A percentile compares a stretch with the other conserved stretches of the same genome.
These are phyloP conservation scores for Leptocoma aspasia DNA, from an alignment of 2,113 vertebrate genomes.

Conservation along the genomic window DNA sequence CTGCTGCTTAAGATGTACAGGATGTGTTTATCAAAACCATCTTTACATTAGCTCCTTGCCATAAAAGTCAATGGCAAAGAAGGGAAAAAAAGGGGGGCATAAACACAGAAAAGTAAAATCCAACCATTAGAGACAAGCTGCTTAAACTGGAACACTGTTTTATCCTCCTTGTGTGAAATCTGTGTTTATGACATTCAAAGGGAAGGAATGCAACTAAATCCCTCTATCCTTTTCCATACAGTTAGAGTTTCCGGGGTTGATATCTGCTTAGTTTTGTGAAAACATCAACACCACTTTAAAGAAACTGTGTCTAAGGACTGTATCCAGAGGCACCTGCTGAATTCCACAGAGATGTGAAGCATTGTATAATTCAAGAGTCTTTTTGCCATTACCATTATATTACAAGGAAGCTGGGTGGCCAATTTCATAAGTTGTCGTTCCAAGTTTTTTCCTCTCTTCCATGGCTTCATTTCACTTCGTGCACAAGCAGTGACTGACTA, in stretches of 20 bases:
- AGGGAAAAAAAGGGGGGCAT: fast-evolving
- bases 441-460: not conserved
- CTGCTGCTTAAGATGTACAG: not conserved
- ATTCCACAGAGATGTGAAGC: not conserved
- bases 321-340: not conserved
- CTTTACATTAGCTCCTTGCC: not conserved
- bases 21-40: not conserved
- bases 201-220: not conserved
- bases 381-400: not conserved
- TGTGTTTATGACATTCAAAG: not conserved
- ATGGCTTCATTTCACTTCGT: fast-evolving
- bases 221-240: not conserved
- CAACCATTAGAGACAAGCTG: not conserved
- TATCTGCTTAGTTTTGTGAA: not conserved
- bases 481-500: not conserved
- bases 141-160: not conserved
- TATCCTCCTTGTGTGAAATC: not conserved
- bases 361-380: not conserved
- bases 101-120: not conserved
- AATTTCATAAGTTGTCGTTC: constrained; percentile 34
- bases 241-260: not conserved
- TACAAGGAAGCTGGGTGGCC: not conserved
- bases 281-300: not conserved
- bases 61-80: not conserved
- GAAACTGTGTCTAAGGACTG: not conserved